Percentiles rank a stretch among this genome's conserved stretches.
Conservation (phyloP, 2,888 invertebrate species). For the Acleris laterana region DNA sequence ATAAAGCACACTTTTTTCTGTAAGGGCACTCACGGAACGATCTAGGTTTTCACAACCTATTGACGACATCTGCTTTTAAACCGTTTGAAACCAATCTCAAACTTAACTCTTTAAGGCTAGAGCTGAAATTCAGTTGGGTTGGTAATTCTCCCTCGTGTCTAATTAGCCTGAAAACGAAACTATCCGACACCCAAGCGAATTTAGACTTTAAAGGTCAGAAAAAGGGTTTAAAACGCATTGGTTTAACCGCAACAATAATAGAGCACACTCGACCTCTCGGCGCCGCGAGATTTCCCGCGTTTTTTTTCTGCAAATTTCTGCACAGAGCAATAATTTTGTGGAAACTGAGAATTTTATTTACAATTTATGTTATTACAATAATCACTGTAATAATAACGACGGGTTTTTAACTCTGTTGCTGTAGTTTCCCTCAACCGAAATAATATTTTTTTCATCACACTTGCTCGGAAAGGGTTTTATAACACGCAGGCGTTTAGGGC, state of each 20-base stretch:
- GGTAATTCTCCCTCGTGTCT: conserved; percentile 62
- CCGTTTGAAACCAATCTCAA: background rate
- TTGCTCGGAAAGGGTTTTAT: too few relatives aligned
- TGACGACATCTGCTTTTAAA: conserved; percentile 33
- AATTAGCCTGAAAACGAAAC: conserved; percentile 79
- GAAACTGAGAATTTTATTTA: background rate
- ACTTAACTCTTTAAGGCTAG: conserved; percentile 46
- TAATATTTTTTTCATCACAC: too few relatives aligned
- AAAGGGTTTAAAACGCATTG: conserved; percentile 48
- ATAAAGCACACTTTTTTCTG: background rate
- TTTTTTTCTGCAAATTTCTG: conserved; percentile 47
- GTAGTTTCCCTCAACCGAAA: too few relatives aligned
- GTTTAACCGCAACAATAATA: conserved; percentile 59
- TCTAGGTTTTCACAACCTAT: conserved; percentile 31
- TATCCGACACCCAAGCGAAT: conserved; percentile 43
- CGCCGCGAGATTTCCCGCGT: conserved; percentile 69
- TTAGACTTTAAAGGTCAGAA: conserved; percentile 46
- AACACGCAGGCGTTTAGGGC: too few relatives aligned
- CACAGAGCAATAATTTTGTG: conserved; percentile 13
- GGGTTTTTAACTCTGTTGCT: too few relatives aligned
- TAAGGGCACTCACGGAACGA: conserved; percentile 19
- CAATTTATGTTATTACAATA: background rate
- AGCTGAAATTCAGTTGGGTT: conserved; percentile 55
- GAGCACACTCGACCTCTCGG: conserved; percentile 75
- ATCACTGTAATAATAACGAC: too few relatives aligned